Conservation (phyloP, 1,140 invertebrate species). For the Dinoponera quadriceps region DNA sequence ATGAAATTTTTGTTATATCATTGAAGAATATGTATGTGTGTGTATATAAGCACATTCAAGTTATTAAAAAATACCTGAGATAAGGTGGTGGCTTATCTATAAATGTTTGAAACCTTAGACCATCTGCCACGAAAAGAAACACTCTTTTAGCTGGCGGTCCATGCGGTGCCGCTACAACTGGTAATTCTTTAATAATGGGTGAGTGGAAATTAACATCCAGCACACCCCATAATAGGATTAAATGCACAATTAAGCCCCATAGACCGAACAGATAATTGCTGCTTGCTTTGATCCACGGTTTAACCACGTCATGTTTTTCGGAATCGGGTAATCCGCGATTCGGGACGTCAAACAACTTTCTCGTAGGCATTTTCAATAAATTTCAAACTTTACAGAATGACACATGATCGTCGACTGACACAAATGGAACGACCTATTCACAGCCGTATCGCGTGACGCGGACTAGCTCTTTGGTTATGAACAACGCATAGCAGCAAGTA, state of each 20-base stretch:
- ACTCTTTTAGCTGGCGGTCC: conserved; percentile 90
- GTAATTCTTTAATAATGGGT: conserved; percentile 82
- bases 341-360: neutral
- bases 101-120: conserved; percentile 94
- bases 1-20: neutral
- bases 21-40: no score
- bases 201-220: conserved; percentile 84
- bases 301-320: neutral
- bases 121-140: conserved; percentile 95
- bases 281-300: neutral
- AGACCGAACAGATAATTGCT: conserved; percentile 64
- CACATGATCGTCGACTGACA: neutral
- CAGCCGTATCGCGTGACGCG: neutral
- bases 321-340: neutral
- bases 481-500: conserved; percentile 2
- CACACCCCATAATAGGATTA: conserved; percentile 81
- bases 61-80: conserved; percentile 85
- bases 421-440: neutral
- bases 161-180: conserved; percentile 82
- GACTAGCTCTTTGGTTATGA: neutral
- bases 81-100: conserved; percentile 87
- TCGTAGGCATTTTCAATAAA: conserved; percentile 16
- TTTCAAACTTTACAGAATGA: neutral
- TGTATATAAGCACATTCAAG: neutral
- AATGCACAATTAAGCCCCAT: conserved; percentile 79